Conservation (phyloP, 2,113 vertebrate genomes). For the Telmatochromis sp. region DNA sequence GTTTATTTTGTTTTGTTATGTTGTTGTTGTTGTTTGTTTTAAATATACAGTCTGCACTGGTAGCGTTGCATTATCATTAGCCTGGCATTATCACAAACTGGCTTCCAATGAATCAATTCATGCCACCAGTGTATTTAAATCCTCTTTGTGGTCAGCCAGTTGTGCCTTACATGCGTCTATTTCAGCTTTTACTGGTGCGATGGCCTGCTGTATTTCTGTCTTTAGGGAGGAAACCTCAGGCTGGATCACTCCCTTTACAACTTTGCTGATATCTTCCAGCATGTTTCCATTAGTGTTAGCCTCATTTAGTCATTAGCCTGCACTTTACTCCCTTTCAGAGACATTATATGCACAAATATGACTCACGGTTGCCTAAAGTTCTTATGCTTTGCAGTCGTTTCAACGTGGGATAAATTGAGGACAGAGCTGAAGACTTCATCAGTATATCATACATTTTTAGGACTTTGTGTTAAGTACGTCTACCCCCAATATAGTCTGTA, state of each 20-base stretch:
- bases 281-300: neutral
- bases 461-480: neutral
- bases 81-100: neutral
- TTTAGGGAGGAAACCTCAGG: neutral
- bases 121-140: neutral
- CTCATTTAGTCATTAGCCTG: neutral
- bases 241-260: neutral
- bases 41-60: neutral
- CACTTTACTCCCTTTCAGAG: neutral
- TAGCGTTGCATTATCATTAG: neutral
- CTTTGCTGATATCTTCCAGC: neutral
- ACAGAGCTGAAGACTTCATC: neutral
- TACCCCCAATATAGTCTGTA: neutral
- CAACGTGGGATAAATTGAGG: neutral
- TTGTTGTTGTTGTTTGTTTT: neutral
- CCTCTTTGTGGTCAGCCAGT: neutral
- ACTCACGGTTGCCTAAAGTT: neutral
- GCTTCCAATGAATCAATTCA: neutral
- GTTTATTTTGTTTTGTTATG: neutral
- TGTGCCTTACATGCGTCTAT: neutral
- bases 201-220: neutral
- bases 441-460: neutral
- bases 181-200: neutral
- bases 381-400: neutral
- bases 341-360: neutral